A percentile compares a stretch with the other conserved stretches of the same genome.
Conservation (phyloP, 2,113 vertebrate genomes). For the Macquaria ambigua region DNA sequence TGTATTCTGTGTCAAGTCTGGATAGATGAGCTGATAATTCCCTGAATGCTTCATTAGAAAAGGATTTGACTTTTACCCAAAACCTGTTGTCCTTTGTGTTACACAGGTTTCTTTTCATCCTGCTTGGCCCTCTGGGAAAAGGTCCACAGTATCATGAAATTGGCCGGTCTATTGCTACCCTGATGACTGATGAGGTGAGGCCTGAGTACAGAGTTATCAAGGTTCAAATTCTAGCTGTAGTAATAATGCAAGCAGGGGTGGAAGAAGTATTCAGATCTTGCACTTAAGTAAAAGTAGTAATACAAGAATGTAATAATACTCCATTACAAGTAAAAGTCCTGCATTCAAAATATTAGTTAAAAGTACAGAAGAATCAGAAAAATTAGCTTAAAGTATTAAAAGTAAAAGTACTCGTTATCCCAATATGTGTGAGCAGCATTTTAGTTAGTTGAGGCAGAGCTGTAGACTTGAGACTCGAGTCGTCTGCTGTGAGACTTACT, state of each 20-base stretch:
- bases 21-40: not conserved
- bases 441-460: not conserved
- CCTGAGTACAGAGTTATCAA: not conserved
- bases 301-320: not conserved
- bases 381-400: too few relatives aligned
- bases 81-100: conserved; percentile 37
- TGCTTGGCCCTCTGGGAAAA: conserved; percentile 96
- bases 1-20: not conserved
- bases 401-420: not conserved
- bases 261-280: not conserved
- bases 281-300: not conserved
- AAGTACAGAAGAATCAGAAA: not conserved
- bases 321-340: not conserved
- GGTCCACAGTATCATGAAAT: conserved; percentile 98
- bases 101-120: conserved; percentile 96
- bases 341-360: not conserved
- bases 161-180: conserved; percentile 96
- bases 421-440: not conserved
- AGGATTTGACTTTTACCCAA: conserved; percentile 13
- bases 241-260: not conserved
- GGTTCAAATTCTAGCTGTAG: not conserved
- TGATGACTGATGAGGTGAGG: conserved; percentile 99
- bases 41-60: conserved; percentile 15
- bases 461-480: too few relatives aligned
- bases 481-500: too few relatives aligned